Evolutionary conservation across 30 jellyfish, hydroid and myxozoan genomes (phyloP).

Genomic region (Cassiopea xamachana): DNA sequence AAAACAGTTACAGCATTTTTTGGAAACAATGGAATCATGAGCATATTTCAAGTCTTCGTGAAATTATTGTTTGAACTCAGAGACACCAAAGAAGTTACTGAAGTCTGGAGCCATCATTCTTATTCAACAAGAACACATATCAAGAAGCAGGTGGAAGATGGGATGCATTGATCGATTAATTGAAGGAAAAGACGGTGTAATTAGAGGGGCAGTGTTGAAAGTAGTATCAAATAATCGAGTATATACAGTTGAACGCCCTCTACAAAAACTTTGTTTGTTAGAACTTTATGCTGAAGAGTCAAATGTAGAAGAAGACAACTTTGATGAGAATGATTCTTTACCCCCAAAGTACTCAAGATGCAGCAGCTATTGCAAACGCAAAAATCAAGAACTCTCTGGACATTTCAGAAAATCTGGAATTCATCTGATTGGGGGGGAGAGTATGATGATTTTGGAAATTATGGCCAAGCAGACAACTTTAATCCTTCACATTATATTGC

Average conservation of each 20-base stretch:
- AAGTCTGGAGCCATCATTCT: slow-evolving; percentile 2
- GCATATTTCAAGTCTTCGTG: slow-evolving; percentile 17
- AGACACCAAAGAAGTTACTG: not conserved
- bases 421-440: not conserved
- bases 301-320: not conserved
- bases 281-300: slow-evolving; percentile 9
- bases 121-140: slow-evolving; percentile 1
- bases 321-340: not conserved
- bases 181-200: slow-evolving; percentile 9
- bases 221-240: not conserved
- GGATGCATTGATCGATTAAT: not conserved
- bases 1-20: slow-evolving; percentile 5
- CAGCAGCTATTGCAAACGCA: not conserved
- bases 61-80: slow-evolving; percentile 7
- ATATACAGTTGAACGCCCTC: slow-evolving; percentile 2
- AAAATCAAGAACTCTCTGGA: not conserved
- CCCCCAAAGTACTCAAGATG: not conserved
- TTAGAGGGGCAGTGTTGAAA: slow-evolving; percentile 2
- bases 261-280: slow-evolving; percentile 2
- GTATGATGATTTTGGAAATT: too few species aligned
- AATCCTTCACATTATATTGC: too few species aligned
- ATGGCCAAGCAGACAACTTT: too few species aligned
- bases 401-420: slow-evolving; percentile 1
- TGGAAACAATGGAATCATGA: slow-evolving; percentile 41
- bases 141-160: slow-evolving; percentile 21